Conservation (phyloP, 1,140 invertebrate species). For the Solenopsis fugax region DNA sequence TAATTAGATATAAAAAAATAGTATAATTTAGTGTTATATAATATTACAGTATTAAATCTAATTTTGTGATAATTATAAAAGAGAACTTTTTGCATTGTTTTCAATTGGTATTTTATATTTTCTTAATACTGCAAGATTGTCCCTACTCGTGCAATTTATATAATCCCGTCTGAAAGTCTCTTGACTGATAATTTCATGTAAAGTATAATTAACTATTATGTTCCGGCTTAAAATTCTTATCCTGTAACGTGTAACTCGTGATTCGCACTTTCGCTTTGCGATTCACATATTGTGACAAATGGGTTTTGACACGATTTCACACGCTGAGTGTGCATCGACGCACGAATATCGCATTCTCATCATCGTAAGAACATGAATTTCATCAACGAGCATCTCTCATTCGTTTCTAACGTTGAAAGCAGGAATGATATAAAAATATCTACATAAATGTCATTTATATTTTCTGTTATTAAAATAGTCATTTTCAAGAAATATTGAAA, state of each 20-base stretch:
- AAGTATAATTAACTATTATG: constrained; percentile 38
- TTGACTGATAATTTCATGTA: constrained; percentile 28
- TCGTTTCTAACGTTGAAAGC: constrained; percentile 10
- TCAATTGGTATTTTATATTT: neutral
- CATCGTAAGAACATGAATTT: neutral
- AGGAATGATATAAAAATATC: neutral
- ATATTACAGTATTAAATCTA: neutral
- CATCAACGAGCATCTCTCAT: neutral
- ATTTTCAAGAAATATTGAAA: constrained; percentile 31
- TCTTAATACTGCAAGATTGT: neutral
- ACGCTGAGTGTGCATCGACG: neutral
- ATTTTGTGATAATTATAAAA: neutral
- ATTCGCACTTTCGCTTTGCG: constrained; percentile 32
- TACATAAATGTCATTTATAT: neutral
- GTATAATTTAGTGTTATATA: neutral
- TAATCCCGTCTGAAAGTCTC: constrained; percentile 27
- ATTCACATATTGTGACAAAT: constrained; percentile 30
- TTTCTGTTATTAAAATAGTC: neutral
- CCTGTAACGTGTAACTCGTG: neutral
- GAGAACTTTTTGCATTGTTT: neutral
- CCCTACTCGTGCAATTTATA: neutral
- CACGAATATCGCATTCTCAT: neutral
- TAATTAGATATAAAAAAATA: neutral
- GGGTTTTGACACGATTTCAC: constrained; percentile 24
- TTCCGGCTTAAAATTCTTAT: constrained; percentile 33